phyloP scores from a whole-genome alignment of 2,888 invertebrate genomes.

The Melanargia galathea region DNA sequence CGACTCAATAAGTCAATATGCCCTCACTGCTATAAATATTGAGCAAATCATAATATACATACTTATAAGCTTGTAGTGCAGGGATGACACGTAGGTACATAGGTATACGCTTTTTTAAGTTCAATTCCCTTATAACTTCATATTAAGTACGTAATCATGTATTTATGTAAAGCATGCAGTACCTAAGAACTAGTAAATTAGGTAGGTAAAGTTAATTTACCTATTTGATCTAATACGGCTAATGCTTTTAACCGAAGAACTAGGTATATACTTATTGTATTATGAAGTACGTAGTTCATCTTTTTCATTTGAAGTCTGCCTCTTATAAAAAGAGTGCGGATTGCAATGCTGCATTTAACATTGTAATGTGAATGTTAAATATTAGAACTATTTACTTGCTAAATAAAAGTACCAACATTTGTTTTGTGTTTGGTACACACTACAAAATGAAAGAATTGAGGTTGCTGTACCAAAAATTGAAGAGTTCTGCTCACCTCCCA shows the following conservation, averaged over 20 bases:
- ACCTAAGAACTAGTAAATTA: slow-evolving; percentile 9
- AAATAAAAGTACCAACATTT: background rate
- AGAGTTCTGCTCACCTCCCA: slow-evolving; percentile 38
- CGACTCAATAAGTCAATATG: background rate
- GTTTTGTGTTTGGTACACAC: background rate
- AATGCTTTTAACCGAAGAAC: slow-evolving; percentile 6
- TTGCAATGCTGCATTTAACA: background rate
- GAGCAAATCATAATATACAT: slow-evolving; percentile 1
- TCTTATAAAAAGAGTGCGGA: background rate
- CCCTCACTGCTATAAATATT: background rate
- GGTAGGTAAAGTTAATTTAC: background rate
- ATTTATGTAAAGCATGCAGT: background rate
- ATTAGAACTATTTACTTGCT: background rate
- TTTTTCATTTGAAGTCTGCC: background rate
- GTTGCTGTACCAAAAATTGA: slow-evolving; percentile 14
- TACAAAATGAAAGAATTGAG: background rate
- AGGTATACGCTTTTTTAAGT: background rate
- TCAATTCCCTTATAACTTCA: background rate
- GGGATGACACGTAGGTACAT: background rate
- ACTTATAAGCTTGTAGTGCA: background rate
- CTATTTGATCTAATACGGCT: background rate
- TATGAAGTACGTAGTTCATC: background rate
- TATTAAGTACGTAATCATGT: background rate
- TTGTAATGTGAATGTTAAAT: background rate
- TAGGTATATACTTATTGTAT: background rate